Conservation (phyloP, 2,113 vertebrate genomes). For the Caranx ignobilis region DNA sequence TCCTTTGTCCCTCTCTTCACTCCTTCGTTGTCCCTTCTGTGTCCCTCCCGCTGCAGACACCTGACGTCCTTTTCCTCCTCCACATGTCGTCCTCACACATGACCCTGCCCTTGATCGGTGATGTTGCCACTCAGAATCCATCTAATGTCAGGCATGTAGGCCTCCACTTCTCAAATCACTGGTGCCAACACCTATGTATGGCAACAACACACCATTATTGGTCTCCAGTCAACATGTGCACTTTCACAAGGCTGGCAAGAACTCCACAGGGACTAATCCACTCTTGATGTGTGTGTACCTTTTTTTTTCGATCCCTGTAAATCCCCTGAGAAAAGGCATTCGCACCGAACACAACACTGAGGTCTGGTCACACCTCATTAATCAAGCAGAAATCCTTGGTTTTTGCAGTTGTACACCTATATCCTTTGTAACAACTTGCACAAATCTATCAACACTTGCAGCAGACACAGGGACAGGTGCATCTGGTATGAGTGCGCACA, state of each 20-base stretch:
- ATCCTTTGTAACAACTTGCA: slow-evolving; percentile 54
- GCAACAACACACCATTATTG: slow-evolving; percentile 70
- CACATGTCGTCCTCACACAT: slow-evolving; percentile 33
- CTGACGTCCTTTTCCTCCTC: slow-evolving; percentile 27
- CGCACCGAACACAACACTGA: slow-evolving; percentile 57
- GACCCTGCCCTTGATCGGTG: slow-evolving; percentile 54
- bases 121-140: slow-evolving; percentile 45
- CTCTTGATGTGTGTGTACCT: slow-evolving; percentile 25
- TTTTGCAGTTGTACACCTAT: slow-evolving; percentile 53
- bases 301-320: slow-evolving; percentile 35
- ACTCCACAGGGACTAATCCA: slow-evolving; percentile 45
- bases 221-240: slow-evolving; percentile 69
- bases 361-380: slow-evolving; percentile 72
- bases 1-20: slow-evolving; percentile 2
- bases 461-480: slow-evolving; percentile 19
- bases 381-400: slow-evolving; percentile 64
- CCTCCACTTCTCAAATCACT: slow-evolving; percentile 51
- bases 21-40: not conserved
- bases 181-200: slow-evolving; percentile 56
- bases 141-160: slow-evolving; percentile 40
- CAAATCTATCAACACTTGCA: slow-evolving; percentile 60
- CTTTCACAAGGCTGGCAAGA: slow-evolving; percentile 57
- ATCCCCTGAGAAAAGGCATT: slow-evolving; percentile 62
- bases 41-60: slow-evolving; percentile 17
- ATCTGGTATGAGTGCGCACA: not conserved